Base-by-base conservation (phyloP, 2,797 vertebrate species). In the Tamandua tetradactyla region DNA sequence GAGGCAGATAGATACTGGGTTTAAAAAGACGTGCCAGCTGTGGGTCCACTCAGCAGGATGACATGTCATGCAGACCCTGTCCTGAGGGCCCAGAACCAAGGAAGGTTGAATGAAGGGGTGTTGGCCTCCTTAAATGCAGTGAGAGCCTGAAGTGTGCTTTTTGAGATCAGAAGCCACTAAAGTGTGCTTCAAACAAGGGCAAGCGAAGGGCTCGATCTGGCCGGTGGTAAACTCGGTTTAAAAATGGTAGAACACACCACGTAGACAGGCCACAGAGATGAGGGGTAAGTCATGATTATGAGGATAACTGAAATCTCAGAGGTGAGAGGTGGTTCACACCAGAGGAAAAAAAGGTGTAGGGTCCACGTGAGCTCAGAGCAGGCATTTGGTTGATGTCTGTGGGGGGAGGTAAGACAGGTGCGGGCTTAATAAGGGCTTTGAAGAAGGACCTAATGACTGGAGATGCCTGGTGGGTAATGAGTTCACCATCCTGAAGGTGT, bases 281-380 rank as follows among this genome's bases (percentile, higher is more conserved):
- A 83, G 22, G 14, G 27, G 37, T 23, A 25, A 55, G 22, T 37
- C 30, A n/a, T 0, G 17, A 69, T 71, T 5, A 7, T 0, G 27
- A 86, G 23, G 68, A 37, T 22, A n/a, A 49, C n/a, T 22, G 32
- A 1, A n/a, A 78, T 66, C 15, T 4, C 35, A 12, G 57, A 75
- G 49, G n/a, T 2, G 2, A 12, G 57, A 75, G 49, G n/a, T 2
- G 2, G 9, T 47, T 55, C 10, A 27, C 8, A 1, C 10, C 12
- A 22, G 15, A 42, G 79, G 62, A 85, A 72, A 22, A 47, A 74
- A 78, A n/a, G 15, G 8, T 47, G 15, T 8, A 47, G 25, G 11
- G 42, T 32, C 30, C 7, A 0, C 2, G 10, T 35, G 68, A 35
- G 72, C 17, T 5, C 25, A 42, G 37, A 44, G 5, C 1, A 0